Evolutionary conservation across 2,888 invertebrate genomes (phyloP), one percentile per base, ranked within the genome.

Genomic region (Chrysomela aeneicollis): DNA sequence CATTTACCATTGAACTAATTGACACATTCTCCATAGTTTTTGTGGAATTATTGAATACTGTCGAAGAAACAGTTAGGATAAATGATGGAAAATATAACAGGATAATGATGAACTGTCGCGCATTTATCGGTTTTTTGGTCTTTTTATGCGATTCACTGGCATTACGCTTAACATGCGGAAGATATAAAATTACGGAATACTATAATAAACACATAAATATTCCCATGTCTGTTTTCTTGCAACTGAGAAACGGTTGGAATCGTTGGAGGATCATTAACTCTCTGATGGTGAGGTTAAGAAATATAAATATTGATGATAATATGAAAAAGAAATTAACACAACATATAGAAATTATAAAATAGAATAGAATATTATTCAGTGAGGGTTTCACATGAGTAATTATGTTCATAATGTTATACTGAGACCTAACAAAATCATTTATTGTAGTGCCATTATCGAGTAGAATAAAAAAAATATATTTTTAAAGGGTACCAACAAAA

Each of bases 61-160:
- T 57, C 17, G 46, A 57, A 12, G 26, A 46, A 22, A 57, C 57
- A 57, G 57, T 57, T 57, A 47, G 18, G 57, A 46, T 57, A 26
- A 57, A 57, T 57, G 47, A 57, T 26, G 46, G 22, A 32, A 12
- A 26, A 47, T 26, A 17, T 54, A 57, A 47, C 26, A 26, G 26
- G 57, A 57, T 57, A 57, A 57, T 47, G 57, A 57, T 18, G 57
- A 57, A 57, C 57, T 46, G 57, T 57, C 57, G 57, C 15, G 46
- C 46, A 57, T 57, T 57, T 12, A 42, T 15, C 15, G 42, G 18
- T 55, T 42, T 57, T 57, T 37, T 57, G 57, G 22, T 57, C 30
- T 22, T 22, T 57, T 57, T 57, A 46, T 57, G 46, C 22, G 30
- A 57, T 42, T 57, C 18, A 21, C 55, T 15, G 42, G 42, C 12